phyloP scores from a whole-genome alignment of 2,113 vertebrate species.

The Todiramphus saurophagus region DNA sequence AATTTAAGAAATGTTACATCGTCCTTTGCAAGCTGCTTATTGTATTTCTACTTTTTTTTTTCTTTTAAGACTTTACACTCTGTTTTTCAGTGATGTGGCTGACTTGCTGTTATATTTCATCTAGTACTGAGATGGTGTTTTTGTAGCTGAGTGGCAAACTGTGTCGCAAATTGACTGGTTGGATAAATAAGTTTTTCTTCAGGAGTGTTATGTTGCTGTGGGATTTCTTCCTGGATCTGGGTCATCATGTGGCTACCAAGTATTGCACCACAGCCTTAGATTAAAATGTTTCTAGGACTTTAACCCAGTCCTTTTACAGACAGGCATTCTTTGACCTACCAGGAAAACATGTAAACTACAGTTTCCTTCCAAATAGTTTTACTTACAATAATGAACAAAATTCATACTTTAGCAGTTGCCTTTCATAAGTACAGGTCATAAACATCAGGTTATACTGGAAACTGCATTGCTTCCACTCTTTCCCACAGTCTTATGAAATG shows the following conservation, averaged over 20 bases:
- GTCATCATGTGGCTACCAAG: background rate
- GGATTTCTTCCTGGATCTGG: constrained; percentile 19
- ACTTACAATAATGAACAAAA: background rate
- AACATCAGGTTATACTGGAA: background rate
- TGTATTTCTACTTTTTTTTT: background rate
- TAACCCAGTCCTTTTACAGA: background rate
- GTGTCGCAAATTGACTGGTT: background rate
- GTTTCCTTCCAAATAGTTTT: background rate
- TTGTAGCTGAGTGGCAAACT: background rate
- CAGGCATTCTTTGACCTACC: background rate
- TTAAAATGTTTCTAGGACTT: constrained; percentile 27
- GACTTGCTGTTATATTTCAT: background rate
- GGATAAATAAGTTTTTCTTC: background rate
- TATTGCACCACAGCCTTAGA: background rate
- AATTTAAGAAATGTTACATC: background rate
- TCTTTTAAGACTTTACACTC: background rate
- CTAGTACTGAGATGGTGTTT: background rate
- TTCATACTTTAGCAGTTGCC: background rate
- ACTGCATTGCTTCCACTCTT: background rate
- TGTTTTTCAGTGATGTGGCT: background rate
- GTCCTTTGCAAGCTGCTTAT: background rate
- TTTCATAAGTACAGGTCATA: background rate
- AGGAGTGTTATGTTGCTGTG: background rate
- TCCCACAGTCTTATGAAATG: background rate
- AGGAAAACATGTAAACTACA: background rate